These are phyloP conservation scores for Clarias platycephalus DNA, from an alignment of 2,797 vertebrate species.

Conservation along the genomic window DNA sequence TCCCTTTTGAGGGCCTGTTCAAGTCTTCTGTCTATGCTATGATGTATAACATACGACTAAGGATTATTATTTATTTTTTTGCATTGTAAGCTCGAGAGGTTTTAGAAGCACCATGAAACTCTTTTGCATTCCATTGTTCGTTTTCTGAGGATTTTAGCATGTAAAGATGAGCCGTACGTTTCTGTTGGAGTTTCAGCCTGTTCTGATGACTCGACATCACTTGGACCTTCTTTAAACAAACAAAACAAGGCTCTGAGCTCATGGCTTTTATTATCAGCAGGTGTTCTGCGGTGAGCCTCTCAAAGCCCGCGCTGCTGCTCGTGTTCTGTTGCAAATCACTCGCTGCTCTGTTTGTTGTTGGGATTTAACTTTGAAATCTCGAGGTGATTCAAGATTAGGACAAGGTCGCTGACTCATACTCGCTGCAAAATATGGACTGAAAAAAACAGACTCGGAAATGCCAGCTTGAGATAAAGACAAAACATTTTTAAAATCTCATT, in stretches of 20 bases:
- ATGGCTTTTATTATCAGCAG: conserved; percentile 42
- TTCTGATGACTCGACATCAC: conserved; percentile 9
- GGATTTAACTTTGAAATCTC: conserved; percentile 27
- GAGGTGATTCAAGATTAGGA: not conserved
- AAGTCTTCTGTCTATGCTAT: too few species aligned
- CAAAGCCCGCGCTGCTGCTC: not conserved
- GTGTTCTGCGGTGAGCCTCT: conserved; percentile 30
- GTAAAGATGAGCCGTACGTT: not conserved
- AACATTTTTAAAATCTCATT: not conserved
- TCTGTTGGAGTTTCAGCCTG: not conserved
- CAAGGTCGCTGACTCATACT: conserved; percentile 8
- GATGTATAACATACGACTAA: too few species aligned
- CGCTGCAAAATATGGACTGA: not conserved
- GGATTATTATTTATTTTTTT: not conserved
- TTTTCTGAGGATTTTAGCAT: not conserved
- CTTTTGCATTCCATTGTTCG: too few species aligned
- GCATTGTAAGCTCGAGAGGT: not conserved
- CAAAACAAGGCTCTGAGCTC: conserved; percentile 30
- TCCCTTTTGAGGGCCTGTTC: too few species aligned
- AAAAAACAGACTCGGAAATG: not conserved
- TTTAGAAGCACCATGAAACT: not conserved
- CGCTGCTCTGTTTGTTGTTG: conserved; percentile 16
- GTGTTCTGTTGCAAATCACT: conserved; percentile 19
- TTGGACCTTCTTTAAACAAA: conserved; percentile 31
- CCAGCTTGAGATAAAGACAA: not conserved